A percentile compares a stretch with the other conserved stretches of the same genome.
phyloP scores from a whole-genome alignment of 2,888 invertebrate species.

The Torymus aiolomorphi region DNA sequence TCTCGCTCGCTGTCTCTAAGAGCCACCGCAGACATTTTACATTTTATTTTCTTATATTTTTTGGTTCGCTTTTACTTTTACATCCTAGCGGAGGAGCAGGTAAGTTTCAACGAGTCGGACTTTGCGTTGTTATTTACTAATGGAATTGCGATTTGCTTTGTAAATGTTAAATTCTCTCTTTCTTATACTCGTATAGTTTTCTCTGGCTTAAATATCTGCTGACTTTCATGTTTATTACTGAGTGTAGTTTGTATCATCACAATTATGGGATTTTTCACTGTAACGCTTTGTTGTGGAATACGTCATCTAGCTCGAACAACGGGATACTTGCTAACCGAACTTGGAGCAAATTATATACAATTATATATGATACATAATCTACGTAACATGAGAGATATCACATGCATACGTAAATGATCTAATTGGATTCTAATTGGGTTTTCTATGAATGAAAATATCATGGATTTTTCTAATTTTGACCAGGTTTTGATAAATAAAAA shows the following conservation, averaged over 20 bases:
- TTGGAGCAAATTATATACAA: too few relatives aligned
- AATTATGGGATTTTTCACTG: slow-evolving; percentile 29
- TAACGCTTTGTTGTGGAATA: background rate
- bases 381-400: background rate
- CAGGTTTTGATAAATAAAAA: too few relatives aligned
- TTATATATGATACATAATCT: background rate
- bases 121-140: slow-evolving; percentile 50
- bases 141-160: slow-evolving; percentile 48
- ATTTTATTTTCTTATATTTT: background rate
- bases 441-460: too few relatives aligned
- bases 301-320: slow-evolving; percentile 16
- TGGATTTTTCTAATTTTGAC: too few relatives aligned
- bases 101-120: slow-evolving; percentile 50
- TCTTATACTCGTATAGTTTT: slow-evolving; percentile 11
- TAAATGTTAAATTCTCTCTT: slow-evolving; percentile 6
- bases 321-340: too few relatives aligned
- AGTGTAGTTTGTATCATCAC: slow-evolving; percentile 53
- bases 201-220: slow-evolving; percentile 45
- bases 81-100: slow-evolving; percentile 34
- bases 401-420: too few relatives aligned
- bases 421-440: too few relatives aligned
- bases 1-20: background rate
- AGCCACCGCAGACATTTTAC: background rate
- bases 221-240: slow-evolving; percentile 54
- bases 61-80: slow-evolving; percentile 9